phyloP scores from a whole-genome alignment of 2,888 invertebrate species.

The Syrista parreyssii region DNA sequence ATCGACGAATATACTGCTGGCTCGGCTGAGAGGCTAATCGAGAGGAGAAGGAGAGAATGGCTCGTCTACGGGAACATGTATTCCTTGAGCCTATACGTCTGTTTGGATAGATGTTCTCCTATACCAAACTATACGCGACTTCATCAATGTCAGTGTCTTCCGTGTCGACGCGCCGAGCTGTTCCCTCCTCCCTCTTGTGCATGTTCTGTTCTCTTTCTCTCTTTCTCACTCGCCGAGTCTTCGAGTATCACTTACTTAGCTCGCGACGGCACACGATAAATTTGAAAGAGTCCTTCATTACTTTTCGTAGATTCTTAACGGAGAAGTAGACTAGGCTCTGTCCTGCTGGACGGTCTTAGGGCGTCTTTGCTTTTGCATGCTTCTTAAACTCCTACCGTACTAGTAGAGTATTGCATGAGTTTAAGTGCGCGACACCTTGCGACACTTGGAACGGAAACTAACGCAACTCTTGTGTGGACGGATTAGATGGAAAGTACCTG shows the following conservation, averaged over 20 bases:
- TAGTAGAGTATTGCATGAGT: background rate
- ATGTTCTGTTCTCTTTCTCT: background rate
- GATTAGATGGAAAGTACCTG: slow-evolving; percentile 92
- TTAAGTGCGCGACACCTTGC: background rate
- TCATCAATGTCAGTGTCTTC: background rate
- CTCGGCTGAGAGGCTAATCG: slow-evolving; percentile 2
- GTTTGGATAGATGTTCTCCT: background rate
- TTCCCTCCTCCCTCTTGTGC: background rate
- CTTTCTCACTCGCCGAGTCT: background rate
- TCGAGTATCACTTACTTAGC: slow-evolving; percentile 45
- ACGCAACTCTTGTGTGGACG: background rate
- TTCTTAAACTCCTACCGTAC: slow-evolving; percentile 7
- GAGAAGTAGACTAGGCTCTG: slow-evolving; percentile 8
- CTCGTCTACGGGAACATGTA: background rate
- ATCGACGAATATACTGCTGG: background rate
- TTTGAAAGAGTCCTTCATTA: slow-evolving; percentile 12
- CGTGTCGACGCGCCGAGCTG: background rate
- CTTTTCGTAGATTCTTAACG: background rate
- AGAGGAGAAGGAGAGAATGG: background rate
- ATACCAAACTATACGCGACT: background rate
- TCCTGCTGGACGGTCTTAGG: slow-evolving; percentile 10
- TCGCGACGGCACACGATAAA: slow-evolving; percentile 8
- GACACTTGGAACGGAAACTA: background rate
- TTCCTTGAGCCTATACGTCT: background rate
- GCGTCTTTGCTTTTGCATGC: slow-evolving; percentile 12